A percentile compares a stretch with the other conserved stretches of the same genome.
Evolutionary conservation across 2,797 vertebrate species (phyloP).

Genomic region (Falco peregrinus): DNA sequence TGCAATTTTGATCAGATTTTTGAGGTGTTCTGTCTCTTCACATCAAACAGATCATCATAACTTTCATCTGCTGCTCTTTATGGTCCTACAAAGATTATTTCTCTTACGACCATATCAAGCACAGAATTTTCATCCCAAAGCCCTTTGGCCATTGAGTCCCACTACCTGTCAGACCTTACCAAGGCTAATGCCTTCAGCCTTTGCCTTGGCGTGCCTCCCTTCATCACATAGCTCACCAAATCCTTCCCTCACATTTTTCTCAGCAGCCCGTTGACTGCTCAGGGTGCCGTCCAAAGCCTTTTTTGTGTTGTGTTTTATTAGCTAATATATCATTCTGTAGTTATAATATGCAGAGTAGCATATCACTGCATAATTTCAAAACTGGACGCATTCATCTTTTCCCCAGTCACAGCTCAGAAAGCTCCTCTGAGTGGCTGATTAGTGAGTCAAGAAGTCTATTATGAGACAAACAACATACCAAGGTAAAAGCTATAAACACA

Average conservation of each 20-base stretch:
- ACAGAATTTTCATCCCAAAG: background rate
- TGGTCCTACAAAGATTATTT: background rate
- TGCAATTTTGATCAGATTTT: background rate
- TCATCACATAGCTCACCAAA: background rate
- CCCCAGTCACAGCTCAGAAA: constrained; percentile 24
- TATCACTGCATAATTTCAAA: constrained; percentile 46
- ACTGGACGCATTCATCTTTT: background rate
- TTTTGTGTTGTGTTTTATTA: background rate
- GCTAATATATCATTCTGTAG: constrained; percentile 13
- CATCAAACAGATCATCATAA: background rate
- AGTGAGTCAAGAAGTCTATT: constrained; percentile 2
- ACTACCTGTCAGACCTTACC: background rate
- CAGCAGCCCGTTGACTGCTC: background rate
- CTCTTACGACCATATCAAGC: background rate
- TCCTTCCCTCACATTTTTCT: background rate
- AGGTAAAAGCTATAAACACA: constrained; percentile 27
- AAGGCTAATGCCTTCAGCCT: background rate
- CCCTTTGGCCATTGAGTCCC: background rate
- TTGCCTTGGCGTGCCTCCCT: background rate
- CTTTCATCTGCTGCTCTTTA: background rate
- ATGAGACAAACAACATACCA: background rate
- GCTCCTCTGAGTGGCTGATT: background rate
- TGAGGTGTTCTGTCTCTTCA: background rate
- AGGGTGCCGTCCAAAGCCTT: background rate
- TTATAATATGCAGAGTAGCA: constrained; percentile 10